Percentiles rank a stretch among this genome's conserved stretches.
These are phyloP conservation scores for Conus canariensis DNA, from an alignment of 2,888 invertebrate species.

Conservation along the genomic window DNA sequence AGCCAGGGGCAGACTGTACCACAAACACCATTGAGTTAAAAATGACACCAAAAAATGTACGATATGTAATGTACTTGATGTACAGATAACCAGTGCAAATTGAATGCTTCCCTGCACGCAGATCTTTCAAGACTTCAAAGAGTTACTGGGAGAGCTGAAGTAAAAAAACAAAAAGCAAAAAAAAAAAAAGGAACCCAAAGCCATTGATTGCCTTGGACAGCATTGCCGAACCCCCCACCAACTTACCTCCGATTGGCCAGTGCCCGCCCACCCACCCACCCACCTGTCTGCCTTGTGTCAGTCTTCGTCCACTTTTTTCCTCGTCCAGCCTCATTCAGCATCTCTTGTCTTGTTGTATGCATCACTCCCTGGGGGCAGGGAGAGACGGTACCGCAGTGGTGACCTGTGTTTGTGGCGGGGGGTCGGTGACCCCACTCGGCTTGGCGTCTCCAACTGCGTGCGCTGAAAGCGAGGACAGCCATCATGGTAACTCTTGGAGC, in stretches of 20 bases:
- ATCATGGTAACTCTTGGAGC: no score
- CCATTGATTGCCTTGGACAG: not conserved
- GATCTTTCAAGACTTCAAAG: conserved; percentile 55
- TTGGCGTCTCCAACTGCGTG: no score
- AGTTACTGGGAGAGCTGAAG: conserved; percentile 19
- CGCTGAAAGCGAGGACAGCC: no score
- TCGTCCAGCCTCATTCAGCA: not conserved
- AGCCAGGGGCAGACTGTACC: no score
- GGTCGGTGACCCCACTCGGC: no score
- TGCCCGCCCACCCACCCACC: not conserved
- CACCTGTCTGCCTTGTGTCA: not conserved
- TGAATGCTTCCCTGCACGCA: not conserved
- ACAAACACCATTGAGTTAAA: no score
- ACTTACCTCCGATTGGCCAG: conserved; percentile 12
- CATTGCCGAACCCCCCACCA: not conserved
- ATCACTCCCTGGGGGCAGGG: not conserved
- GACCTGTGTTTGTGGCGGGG: no score
- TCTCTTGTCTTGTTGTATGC: not conserved
- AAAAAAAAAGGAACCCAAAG: no score
- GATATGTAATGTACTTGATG: no score
- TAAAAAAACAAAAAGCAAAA: not conserved
- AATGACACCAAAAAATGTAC: no score
- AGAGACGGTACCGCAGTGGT: no score
- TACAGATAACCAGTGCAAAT: no score
- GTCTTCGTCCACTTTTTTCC: conserved; percentile 16